Base-by-base conservation (phyloP, 2,797 vertebrate genomes). In the Tenualosa thibaudeaui region DNA sequence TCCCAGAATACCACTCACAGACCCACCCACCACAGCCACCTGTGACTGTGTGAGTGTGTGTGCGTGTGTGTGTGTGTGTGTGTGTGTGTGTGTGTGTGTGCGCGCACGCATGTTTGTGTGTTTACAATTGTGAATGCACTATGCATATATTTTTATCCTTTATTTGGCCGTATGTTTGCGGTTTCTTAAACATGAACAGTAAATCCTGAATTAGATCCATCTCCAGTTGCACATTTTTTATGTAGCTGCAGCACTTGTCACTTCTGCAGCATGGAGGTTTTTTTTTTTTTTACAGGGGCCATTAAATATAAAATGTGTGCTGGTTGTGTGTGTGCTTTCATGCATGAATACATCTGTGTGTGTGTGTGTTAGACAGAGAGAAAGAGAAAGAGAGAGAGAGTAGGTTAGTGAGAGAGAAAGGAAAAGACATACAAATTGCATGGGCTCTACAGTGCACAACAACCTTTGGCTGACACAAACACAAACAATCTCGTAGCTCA, bases 61-160 rank as follows among this genome's bases (percentile, higher is more conserved):
- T 90, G 91, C 43, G 37, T 75, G 68, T 75, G 31, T 40, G 87
- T 75, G 15, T 75, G 68, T 75, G 31, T 75, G 88, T 90, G 60
- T 89, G 78, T 89, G 58, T 89, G 81, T 89, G 86, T 90, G 88
- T 90, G 91, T 75, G 37, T 75, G 68, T 75, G 31, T 40, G 87
- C 90, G 88, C 1, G 31, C 31, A 56, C 89, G 81, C 89, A 87
- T 90, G 88, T 90, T 91, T 75, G 15, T 75, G 68, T 75, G 31
- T 75, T 75, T 75, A 75, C 68, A 75, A 40, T 31, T 75, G 68
- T 37, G 62, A 12, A 9, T 2, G 62, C 62, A 31, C 46, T 4
- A 7, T 46, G 46, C 46, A 40, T 75, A 19, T 75, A 75, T 75
- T 75, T 75, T 75, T 40, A 13, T 15, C 31, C 68, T 75, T 37